Evolutionary conservation across 2,113 vertebrate genomes (phyloP).

Genomic region (Siniperca knerii): DNA sequence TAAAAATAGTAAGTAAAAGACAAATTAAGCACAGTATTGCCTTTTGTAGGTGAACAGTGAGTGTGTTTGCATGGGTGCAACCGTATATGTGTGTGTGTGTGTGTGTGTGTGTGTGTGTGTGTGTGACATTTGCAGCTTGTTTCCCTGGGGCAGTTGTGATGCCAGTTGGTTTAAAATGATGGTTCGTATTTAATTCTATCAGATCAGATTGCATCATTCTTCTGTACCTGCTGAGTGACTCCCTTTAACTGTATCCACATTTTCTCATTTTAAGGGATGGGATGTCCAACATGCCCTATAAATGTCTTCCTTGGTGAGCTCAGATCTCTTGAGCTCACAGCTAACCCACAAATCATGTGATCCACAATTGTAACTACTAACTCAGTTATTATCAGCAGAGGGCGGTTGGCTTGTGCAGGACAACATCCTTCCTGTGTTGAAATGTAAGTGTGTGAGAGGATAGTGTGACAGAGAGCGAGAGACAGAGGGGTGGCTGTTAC

Average conservation of each 20-base stretch:
- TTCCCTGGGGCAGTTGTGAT: slow-evolving; percentile 39
- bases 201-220: slow-evolving; percentile 51
- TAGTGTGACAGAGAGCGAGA: slow-evolving; percentile 15
- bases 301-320: slow-evolving; percentile 22
- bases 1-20: not conserved
- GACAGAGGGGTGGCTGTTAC: slow-evolving; percentile 14
- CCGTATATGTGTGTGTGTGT: slow-evolving; percentile 11
- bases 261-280: slow-evolving; percentile 43
- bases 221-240: slow-evolving; percentile 45
- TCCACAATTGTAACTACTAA: not conserved
- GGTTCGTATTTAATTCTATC: slow-evolving; percentile 64
- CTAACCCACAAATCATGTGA: slow-evolving; percentile 15
- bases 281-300: slow-evolving; percentile 43
- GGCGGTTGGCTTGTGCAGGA: slow-evolving; percentile 14
- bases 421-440: slow-evolving; percentile 32
- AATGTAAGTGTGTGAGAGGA: slow-evolving; percentile 41
- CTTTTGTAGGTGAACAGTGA: not conserved
- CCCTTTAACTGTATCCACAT: slow-evolving; percentile 32
- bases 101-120: not conserved
- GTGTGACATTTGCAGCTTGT: slow-evolving; percentile 50
- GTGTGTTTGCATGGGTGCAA: not conserved
- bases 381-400: slow-evolving; percentile 17
- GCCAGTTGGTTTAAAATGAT: slow-evolving; percentile 55
- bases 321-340: not conserved
- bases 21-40: not conserved